phyloP scores from a whole-genome alignment of 1,140 invertebrate genomes.

The Kradibia gibbosae region DNA sequence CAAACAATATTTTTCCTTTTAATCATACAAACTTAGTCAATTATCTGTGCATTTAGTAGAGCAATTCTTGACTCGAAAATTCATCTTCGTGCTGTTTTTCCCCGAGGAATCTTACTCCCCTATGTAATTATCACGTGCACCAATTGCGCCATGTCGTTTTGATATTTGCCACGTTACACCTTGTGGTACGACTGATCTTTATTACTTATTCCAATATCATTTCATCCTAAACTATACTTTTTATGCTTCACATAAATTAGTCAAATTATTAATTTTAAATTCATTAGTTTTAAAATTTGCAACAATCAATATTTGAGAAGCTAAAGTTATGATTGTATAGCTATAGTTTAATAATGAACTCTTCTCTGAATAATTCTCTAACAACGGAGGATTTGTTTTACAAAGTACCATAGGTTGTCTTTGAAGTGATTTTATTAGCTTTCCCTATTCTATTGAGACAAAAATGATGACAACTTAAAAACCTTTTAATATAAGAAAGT shows the following conservation, averaged over 20 bases:
- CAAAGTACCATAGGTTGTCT: no score
- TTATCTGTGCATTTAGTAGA: conserved; percentile 47
- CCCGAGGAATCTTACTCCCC: conserved; percentile 19
- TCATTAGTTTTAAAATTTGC: neutral
- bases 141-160: conserved; percentile 44
- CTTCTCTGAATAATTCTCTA: no score
- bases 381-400: no score
- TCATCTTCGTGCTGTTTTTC: conserved; percentile 26
- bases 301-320: no score
- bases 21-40: conserved; percentile 42
- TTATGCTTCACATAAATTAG: neutral
- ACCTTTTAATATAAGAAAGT: no score
- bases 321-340: no score
- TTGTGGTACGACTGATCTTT: neutral
- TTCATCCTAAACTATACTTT: conserved; percentile 4
- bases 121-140: conserved; percentile 43
- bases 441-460: no score
- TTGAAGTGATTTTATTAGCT: no score
- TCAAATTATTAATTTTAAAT: no score
- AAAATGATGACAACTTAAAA: no score
- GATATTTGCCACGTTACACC: conserved; percentile 9
- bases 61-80: conserved; percentile 39
- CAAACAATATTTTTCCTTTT: conserved; percentile 8
- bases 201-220: conserved; percentile 15
- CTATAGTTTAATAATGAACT: no score